These are phyloP conservation scores for Phalera bucephala DNA, from an alignment of 2,888 invertebrate genomes.

Conservation along the genomic window DNA sequence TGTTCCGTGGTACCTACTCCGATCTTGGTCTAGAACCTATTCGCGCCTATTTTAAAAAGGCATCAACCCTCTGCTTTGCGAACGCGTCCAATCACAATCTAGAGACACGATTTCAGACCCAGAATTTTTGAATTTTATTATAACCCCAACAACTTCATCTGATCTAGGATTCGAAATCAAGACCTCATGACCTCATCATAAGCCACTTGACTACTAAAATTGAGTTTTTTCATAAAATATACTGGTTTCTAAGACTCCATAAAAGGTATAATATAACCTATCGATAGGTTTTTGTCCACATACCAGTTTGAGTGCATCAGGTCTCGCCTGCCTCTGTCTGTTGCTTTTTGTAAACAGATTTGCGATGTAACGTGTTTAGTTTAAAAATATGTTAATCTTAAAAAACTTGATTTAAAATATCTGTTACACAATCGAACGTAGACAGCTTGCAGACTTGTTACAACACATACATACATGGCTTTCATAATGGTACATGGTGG, in stretches of 20 bases:
- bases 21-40: too few species aligned
- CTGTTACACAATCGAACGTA: slow-evolving; percentile 38
- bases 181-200: too few species aligned
- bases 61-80: too few species aligned
- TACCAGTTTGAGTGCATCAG: slow-evolving; percentile 28
- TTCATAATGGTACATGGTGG: slow-evolving; percentile 43
- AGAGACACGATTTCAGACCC: too few species aligned
- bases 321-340: slow-evolving; percentile 22
- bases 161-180: too few species aligned
- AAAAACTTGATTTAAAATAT: slow-evolving; percentile 32
- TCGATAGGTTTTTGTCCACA: slow-evolving; percentile 22
- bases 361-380: slow-evolving; percentile 41
- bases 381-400: slow-evolving; percentile 53
- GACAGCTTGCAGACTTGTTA: slow-evolving; percentile 23
- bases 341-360: slow-evolving; percentile 45
- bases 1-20: too few species aligned
- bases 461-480: slow-evolving; percentile 39
- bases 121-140: too few species aligned
- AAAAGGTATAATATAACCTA: slow-evolving; percentile 13
- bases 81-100: too few species aligned
- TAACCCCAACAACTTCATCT: too few species aligned
- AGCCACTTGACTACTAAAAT: too few species aligned
- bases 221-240: not conserved
- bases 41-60: too few species aligned
- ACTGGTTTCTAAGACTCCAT: slow-evolving; percentile 2